These are phyloP conservation scores for Trissonchulus sp. DNA, from an alignment of 2,888 invertebrate species.

Conservation along the genomic window DNA sequence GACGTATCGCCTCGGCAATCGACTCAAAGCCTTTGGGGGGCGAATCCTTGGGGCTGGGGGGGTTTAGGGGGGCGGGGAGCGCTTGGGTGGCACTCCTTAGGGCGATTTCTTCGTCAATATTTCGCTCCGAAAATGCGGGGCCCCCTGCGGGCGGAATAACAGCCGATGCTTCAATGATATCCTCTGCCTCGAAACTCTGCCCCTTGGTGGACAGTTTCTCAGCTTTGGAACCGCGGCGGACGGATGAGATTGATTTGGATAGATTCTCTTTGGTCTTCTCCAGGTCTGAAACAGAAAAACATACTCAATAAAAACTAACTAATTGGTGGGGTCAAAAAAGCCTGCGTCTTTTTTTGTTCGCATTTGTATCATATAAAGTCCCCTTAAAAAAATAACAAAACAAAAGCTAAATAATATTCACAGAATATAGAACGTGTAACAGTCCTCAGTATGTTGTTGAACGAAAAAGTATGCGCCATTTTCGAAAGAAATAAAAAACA, in stretches of 20 bases:
- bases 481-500: no score
- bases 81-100: no score
- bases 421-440: no score
- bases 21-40: constrained; percentile 29
- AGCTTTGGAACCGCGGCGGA: constrained; percentile 40
- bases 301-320: no score
- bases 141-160: constrained; percentile 19
- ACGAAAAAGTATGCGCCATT: no score
- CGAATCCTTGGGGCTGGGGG: neutral
- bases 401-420: no score
- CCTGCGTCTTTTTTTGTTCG: no score
- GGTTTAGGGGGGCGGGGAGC: neutral
- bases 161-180: neutral
- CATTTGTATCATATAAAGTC: no score
- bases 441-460: no score
- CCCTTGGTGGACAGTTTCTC: constrained; percentile 26
- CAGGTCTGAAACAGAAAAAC: constrained; percentile 31
- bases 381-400: no score
- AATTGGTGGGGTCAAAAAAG: no score
- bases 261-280: constrained; percentile 32
- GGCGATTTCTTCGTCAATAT: constrained; percentile 46
- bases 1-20: constrained; percentile 33
- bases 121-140: constrained; percentile 38
- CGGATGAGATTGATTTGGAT: constrained; percentile 36
- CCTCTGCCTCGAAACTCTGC: neutral